Evolutionary conservation across 1,140 invertebrate genomes (phyloP), one percentile per base, ranked within the genome.

Genomic region (Drosophila serrata): DNA sequence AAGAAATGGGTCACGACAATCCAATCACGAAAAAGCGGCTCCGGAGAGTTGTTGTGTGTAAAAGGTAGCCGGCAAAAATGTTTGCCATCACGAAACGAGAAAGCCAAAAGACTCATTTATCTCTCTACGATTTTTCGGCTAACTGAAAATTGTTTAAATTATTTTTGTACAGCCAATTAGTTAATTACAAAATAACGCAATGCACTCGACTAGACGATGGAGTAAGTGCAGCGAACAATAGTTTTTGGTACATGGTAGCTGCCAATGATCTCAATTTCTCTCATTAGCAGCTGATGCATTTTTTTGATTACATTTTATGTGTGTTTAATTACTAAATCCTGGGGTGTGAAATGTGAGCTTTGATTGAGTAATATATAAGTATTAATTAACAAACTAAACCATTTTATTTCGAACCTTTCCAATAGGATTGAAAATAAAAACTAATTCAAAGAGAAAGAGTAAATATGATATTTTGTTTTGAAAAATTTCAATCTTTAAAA

Each of bases 11-110:
- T 86, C 82, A 86, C 51, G 49, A 75, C 75, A 79, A 70, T 77
- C 79, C 64, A 81, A 75, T 74, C 82, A 75, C 69, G 80, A 82
- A 65, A 73, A 58, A n/a, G 49, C 49, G 46, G 46, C 63, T 31
- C 17, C 17, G 15, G 33, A 69, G 39, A 51, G 69, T 39, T 43
- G 27, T 56, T 49, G 49, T 68, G 77, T 57, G 75, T 77, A 80
- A 84, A 73, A 73, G 76, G 72, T 57, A 72, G 79, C 82, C 82
- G 82, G 82, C 82, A 86, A 86, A 86, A 72, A 75, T 79, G 78
- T 65, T 79, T 75, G 61, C 19, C 68, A 62, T 73, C 48, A 76
- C 59, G 69, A 82, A 79, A 79, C 56, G 63, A 48, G 49, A 51
- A 76, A 76, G 60, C 64, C 37, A 13, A 45, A 39, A 57, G 15